Evolutionary conservation across 2,888 invertebrate genomes (phyloP), one percentile per base, ranked within the genome.

Genomic region (Nesidiocoris tenuis): DNA sequence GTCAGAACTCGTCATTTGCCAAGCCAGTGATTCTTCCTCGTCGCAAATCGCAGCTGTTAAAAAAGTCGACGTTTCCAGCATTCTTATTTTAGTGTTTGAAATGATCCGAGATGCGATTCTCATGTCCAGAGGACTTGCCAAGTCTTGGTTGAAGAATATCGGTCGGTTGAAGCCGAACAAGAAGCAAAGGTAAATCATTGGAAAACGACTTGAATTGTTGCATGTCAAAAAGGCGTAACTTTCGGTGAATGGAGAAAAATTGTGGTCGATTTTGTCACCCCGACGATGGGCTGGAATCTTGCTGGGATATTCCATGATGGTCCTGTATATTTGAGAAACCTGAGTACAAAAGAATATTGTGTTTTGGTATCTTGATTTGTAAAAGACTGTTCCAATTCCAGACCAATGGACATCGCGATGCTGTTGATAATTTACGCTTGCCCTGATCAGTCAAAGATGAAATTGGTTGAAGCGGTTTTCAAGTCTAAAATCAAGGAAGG

Each of bases 91-190:
- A 7, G 87, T 89, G 57, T 86, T 89, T 23, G 83, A 85, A 76
- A 86, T 87, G 54, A 84, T 91, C 67, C 86, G 87, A 81, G 86
- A 85, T 79, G 87, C 86, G 59, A 85, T 89, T 77, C 81, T 87
- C 7, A 85, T 86, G 59, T 87, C 87, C 3, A 90, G 88, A 82
- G 81, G 83, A 23, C 83, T 88, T 79, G 83, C 85, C 0, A 87
- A 88, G 80, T 85, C 87, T 25, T 89, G 90, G 86, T 80, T 88
- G 1, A 87, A 86, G 81, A 84, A 87, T n/a, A 84, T 90, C 77
- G 85, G 86, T 70, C 83, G 82, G 74, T 85, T 87, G 72, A 86
- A 86, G 82, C 78, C 82, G 0, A 82, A 81, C 72, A 68, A 59
- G 17, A 75, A 78, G 64, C 80, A 80, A 39, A 80, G 79, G 81